Evolutionary conservation across 2,888 invertebrate species (phyloP).

Genomic region (Odontomyia ornata): DNA sequence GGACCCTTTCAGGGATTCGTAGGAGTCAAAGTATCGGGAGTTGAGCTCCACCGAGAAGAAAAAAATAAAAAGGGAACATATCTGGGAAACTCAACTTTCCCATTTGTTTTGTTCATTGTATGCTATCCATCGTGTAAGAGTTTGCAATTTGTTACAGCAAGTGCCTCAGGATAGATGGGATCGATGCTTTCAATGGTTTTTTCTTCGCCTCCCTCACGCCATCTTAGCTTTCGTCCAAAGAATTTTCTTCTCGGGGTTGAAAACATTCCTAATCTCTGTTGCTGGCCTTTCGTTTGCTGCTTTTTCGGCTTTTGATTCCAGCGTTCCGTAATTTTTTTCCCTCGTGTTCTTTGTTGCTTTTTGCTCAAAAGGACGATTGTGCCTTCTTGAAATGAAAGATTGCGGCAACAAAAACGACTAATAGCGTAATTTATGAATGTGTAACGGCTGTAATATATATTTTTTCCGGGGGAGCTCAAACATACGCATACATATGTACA

Average conservation of each 20-base stretch:
- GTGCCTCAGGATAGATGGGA: conserved; percentile 5
- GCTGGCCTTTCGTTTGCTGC: background rate
- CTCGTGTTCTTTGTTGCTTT: background rate
- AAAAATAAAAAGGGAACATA: background rate
- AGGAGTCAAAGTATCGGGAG: background rate
- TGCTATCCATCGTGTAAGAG: conserved; percentile 36
- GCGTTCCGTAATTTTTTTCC: background rate
- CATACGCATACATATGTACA: background rate
- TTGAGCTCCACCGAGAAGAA: background rate
- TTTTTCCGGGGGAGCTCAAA: background rate
- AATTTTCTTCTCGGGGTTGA: background rate
- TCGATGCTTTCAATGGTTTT: conserved; percentile 1
- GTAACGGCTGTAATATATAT: conserved; percentile 36
- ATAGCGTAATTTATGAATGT: conserved; percentile 40
- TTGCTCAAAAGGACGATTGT: background rate
- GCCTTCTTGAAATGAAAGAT: conserved; percentile 35
- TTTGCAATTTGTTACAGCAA: conserved; percentile 38
- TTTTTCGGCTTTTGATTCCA: background rate
- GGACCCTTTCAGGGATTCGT: background rate
- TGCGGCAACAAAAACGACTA: conserved; percentile 30
- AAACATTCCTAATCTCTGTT: background rate
- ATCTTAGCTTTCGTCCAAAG: background rate
- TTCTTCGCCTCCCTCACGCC: background rate
- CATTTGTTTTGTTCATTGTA: conserved; percentile 36
- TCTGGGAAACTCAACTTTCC: conserved; percentile 25